Percentiles rank a stretch among this genome's conserved stretches.
These are phyloP conservation scores for Onthophagus taurus DNA, from an alignment of 1,140 invertebrate genomes.

Conservation along the genomic window DNA sequence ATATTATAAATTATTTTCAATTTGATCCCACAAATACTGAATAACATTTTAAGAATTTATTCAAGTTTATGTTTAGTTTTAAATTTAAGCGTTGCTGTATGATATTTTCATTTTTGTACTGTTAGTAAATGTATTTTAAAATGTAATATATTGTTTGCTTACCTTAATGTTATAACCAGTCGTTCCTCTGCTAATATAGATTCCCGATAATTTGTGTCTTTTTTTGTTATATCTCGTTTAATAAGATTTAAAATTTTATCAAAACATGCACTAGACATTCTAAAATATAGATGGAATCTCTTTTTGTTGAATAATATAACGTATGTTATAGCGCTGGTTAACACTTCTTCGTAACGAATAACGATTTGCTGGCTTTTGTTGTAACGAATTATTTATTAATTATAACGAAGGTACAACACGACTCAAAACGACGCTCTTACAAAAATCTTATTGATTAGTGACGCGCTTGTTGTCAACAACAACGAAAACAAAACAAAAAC, in stretches of 20 bases:
- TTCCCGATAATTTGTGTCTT: slow-evolving; percentile 16
- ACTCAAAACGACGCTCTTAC: no score
- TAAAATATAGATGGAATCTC: slow-evolving; percentile 14
- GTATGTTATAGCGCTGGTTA: no score
- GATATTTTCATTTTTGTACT: no score
- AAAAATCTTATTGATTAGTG: no score
- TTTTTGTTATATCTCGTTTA: slow-evolving; percentile 9
- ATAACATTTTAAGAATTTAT: neutral
- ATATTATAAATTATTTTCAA: no score
- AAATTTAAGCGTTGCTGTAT: neutral
- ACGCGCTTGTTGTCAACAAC: no score
- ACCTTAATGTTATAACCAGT: slow-evolving; percentile 15
- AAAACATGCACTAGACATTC: slow-evolving; percentile 13
- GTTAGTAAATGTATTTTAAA: neutral
- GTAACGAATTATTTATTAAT: no score
- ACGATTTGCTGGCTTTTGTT: no score
- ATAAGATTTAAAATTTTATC: slow-evolving; percentile 17
- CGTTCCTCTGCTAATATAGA: slow-evolving; percentile 17
- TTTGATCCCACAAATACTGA: neutral
- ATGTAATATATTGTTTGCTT: slow-evolving; percentile 1
- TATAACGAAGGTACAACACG: no score
- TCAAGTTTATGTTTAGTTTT: neutral
- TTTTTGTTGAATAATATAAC: no score
- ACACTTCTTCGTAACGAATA: no score
- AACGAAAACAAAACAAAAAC: no score